A percentile compares a stretch with the other conserved stretches of the same genome.
Evolutionary conservation across 1,140 invertebrate genomes (phyloP).

Genomic region (Zelostemma sp.): DNA sequence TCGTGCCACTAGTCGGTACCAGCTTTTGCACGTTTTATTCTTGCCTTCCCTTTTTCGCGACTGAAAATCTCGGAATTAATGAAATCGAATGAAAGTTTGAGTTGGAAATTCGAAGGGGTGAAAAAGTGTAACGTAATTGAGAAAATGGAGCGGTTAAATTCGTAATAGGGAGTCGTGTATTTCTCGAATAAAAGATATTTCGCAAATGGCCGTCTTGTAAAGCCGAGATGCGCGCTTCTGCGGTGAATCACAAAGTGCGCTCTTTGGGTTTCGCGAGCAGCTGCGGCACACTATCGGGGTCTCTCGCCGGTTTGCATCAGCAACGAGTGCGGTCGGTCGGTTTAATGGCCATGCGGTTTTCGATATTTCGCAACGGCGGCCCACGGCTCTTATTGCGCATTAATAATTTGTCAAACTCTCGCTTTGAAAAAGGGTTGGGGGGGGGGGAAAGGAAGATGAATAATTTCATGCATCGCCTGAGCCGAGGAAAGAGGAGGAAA

Average conservation of each 20-base stretch:
- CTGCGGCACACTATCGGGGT: constrained; percentile 35
- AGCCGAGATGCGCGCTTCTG: neutral
- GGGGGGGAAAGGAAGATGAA: neutral
- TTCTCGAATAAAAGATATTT: too few relatives aligned
- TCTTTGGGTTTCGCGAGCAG: constrained; percentile 14
- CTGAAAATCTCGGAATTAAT: too few relatives aligned
- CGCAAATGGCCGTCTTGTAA: constrained; percentile 16
- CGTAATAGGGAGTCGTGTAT: too few relatives aligned
- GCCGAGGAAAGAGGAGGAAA: neutral
- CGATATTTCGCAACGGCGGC: constrained; percentile 37
- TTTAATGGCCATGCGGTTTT: constrained; percentile 46
- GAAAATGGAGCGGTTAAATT: too few relatives aligned
- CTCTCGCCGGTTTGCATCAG: constrained; percentile 39
- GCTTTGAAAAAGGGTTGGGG: neutral
- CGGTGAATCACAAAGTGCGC: constrained; percentile 36
- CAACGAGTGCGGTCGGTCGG: constrained; percentile 36
- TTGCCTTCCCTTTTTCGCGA: too few relatives aligned
- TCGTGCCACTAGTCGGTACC: too few relatives aligned
- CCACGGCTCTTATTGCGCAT: constrained; percentile 15
- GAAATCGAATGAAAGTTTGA: too few relatives aligned
- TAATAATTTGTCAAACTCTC: constrained; percentile 27
- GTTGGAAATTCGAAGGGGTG: too few relatives aligned
- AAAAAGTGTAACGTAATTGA: too few relatives aligned
- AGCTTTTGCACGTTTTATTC: too few relatives aligned
- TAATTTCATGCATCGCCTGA: neutral